Evolutionary conservation across 1,140 invertebrate species (phyloP).

Genomic region (Papilio aristodemus): DNA sequence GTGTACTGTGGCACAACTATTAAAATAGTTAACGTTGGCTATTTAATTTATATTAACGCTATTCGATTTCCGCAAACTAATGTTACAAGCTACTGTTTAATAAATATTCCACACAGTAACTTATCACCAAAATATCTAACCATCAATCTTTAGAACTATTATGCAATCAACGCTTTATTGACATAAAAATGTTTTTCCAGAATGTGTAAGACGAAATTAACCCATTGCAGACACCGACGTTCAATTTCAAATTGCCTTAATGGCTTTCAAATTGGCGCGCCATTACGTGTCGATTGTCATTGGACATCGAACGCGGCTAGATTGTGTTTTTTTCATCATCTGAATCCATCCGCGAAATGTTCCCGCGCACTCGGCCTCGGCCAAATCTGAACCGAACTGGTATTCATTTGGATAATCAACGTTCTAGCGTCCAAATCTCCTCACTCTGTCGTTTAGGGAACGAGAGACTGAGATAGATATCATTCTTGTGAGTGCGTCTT

Average conservation of each 20-base stretch:
- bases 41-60: too few relatives aligned
- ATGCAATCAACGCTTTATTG: slow-evolving; percentile 2
- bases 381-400: slow-evolving; percentile 50
- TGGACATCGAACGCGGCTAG: slow-evolving; percentile 4
- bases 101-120: too few relatives aligned
- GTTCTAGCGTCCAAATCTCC: slow-evolving; percentile 34
- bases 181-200: slow-evolving; percentile 3
- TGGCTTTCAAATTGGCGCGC: slow-evolving; percentile 22
- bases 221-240: slow-evolving; percentile 14
- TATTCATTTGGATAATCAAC: slow-evolving; percentile 57
- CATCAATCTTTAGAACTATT: neutral
- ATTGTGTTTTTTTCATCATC: slow-evolving; percentile 27
- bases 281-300: slow-evolving; percentile 22
- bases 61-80: too few relatives aligned
- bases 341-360: slow-evolving; percentile 30
- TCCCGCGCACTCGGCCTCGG: slow-evolving; percentile 36
- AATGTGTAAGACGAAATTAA: neutral
- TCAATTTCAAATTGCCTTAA: slow-evolving; percentile 27
- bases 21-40: too few relatives aligned
- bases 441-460: slow-evolving; percentile 36
- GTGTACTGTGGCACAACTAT: too few relatives aligned
- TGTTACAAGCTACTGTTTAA: too few relatives aligned
- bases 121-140: neutral
- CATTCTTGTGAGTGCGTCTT: neutral
- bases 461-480: slow-evolving; percentile 30